phyloP scores from a whole-genome alignment of 2,797 vertebrate genomes.

The Mus minutoides region DNA sequence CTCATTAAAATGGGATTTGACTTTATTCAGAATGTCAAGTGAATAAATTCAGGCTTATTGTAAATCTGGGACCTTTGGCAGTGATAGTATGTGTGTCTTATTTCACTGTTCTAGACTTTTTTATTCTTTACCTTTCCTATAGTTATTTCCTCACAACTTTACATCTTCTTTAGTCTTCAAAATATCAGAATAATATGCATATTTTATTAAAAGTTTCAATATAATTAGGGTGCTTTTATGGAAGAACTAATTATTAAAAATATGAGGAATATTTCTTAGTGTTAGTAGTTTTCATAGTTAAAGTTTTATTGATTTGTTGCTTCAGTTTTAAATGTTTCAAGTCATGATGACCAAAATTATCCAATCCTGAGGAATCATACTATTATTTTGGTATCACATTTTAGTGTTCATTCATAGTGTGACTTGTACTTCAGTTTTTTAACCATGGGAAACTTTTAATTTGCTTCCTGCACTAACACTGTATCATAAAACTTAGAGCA shows the following conservation, averaged over 20 bases:
- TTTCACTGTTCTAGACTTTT: neutral
- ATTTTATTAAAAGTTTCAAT: slow-evolving; percentile 64
- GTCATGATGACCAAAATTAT: neutral
- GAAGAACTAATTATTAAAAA: slow-evolving; percentile 41
- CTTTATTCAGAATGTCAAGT: slow-evolving; percentile 65
- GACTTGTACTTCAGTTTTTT: neutral
- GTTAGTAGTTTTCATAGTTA: slow-evolving; percentile 43
- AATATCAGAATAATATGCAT: slow-evolving; percentile 30
- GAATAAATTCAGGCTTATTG: slow-evolving; percentile 50
- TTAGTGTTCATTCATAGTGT: neutral
- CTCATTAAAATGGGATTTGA: slow-evolving; percentile 71
- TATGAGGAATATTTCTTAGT: neutral
- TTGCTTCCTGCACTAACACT: neutral
- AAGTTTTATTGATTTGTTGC: slow-evolving; percentile 4
- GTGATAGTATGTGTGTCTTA: slow-evolving; percentile 15
- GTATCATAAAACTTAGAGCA: neutral
- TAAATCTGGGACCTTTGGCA: slow-evolving; percentile 51
- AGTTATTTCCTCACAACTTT: slow-evolving; percentile 61
- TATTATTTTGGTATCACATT: neutral
- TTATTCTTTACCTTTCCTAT: slow-evolving; percentile 6
- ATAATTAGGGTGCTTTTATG: slow-evolving; percentile 7
- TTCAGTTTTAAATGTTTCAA: slow-evolving; percentile 13
- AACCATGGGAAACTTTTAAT: neutral
- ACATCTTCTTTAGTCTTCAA: slow-evolving; percentile 7
- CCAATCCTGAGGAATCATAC: neutral